Conservation (phyloP, 2,888 invertebrate genomes). For the Harpagoxenus sublaevis region DNA sequence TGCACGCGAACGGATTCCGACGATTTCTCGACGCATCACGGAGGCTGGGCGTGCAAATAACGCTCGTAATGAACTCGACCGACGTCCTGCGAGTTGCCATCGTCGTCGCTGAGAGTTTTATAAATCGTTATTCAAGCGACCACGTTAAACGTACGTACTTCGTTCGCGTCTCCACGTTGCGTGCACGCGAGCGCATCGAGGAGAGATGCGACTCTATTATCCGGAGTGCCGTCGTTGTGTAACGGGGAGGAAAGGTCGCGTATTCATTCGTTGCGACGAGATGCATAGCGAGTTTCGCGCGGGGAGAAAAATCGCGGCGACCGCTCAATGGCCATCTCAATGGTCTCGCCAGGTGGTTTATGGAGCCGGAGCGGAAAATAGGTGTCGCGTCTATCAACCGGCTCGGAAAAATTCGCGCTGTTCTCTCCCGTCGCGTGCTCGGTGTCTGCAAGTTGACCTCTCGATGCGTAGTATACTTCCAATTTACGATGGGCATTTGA, state of each 20-base stretch:
- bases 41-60: slow-evolving; percentile 45
- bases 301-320: slow-evolving; percentile 57
- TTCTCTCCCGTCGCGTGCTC: slow-evolving; percentile 23
- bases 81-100: slow-evolving; percentile 11
- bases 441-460: slow-evolving; percentile 27
- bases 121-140: slow-evolving; percentile 60
- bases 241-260: slow-evolving; percentile 63
- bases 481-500: slow-evolving; percentile 42
- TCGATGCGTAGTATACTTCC: slow-evolving; percentile 9
- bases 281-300: slow-evolving; percentile 41
- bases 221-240: slow-evolving; percentile 53
- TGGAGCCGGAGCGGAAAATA: slow-evolving; percentile 49
- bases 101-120: slow-evolving; percentile 51
- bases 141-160: slow-evolving; percentile 14
- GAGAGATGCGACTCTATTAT: slow-evolving; percentile 55
- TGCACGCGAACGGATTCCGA: slow-evolving; percentile 6
- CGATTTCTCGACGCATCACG: slow-evolving; percentile 15
- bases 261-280: slow-evolving; percentile 52
- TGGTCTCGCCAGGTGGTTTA: slow-evolving; percentile 50
- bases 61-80: slow-evolving; percentile 42
- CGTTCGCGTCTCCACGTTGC: slow-evolving; percentile 35
- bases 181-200: slow-evolving; percentile 38
- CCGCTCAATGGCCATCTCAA: slow-evolving; percentile 52
- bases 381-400: slow-evolving; percentile 47
- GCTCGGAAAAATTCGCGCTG: slow-evolving; percentile 33